These are phyloP conservation scores for Archips xylosteana DNA, from an alignment of 2,888 invertebrate genomes.

Conservation along the genomic window DNA sequence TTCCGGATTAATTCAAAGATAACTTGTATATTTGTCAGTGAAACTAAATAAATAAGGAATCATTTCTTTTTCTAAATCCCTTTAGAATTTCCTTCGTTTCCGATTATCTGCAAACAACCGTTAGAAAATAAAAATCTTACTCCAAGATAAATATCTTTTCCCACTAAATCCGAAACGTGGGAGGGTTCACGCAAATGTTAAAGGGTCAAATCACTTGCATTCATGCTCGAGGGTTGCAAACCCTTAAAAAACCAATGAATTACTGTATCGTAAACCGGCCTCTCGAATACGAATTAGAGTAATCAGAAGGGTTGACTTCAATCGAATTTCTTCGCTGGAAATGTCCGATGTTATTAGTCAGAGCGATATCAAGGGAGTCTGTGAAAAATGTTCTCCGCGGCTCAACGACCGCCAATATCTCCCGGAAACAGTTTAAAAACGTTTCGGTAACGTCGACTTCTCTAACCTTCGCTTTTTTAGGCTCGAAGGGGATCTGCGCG, in stretches of 20 bases:
- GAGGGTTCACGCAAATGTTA: conserved; percentile 30
- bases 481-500: conserved; percentile 57
- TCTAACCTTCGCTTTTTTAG: conserved; percentile 67
- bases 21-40: no score
- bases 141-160: conserved; percentile 16
- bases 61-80: not conserved
- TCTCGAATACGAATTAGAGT: conserved; percentile 44
- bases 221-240: conserved; percentile 42
- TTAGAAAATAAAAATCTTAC: conserved; percentile 21
- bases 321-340: conserved; percentile 53
- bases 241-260: conserved; percentile 48
- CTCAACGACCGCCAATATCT: conserved; percentile 72
- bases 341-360: conserved; percentile 65
- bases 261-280: conserved; percentile 47
- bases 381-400: conserved; percentile 65
- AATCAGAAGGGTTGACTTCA: conserved; percentile 54
- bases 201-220: conserved; percentile 37
- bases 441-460: conserved; percentile 66
- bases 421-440: conserved; percentile 70
- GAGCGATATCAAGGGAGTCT: conserved; percentile 61
- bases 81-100: conserved; percentile 1
- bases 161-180: conserved; percentile 22
- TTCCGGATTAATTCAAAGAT: no score
- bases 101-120: conserved; percentile 16
- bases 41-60: not conserved